Evolutionary conservation across 92 coral and sea anemone genomes (phyloP).

Genomic region (Micromussa lordhowensis): DNA sequence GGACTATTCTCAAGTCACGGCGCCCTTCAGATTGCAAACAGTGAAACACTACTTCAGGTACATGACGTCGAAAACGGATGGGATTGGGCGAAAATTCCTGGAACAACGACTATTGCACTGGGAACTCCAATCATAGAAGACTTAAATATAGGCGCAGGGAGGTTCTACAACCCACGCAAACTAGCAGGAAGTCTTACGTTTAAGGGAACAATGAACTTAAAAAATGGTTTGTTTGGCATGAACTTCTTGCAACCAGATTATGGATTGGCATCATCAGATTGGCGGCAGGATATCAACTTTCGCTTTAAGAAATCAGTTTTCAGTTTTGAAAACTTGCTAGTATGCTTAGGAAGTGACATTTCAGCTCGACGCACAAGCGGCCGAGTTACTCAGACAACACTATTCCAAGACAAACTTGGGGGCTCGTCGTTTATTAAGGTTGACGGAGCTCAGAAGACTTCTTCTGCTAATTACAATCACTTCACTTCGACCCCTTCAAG

Average conservation of each 20-base stretch:
- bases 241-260: slow-evolving; percentile 60
- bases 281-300: slow-evolving; percentile 35
- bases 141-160: neutral
- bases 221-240: slow-evolving; percentile 82
- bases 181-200: slow-evolving; percentile 75
- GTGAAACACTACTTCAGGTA: slow-evolving; percentile 48
- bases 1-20: slow-evolving; percentile 81
- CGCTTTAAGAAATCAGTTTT: slow-evolving; percentile 75
- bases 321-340: slow-evolving; percentile 66
- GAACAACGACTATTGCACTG: slow-evolving; percentile 65
- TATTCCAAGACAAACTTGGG: slow-evolving; percentile 73
- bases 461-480: neutral
- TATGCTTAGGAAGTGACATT: slow-evolving; percentile 77
- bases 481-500: neutral
- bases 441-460: slow-evolving; percentile 43
- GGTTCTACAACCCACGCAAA: slow-evolving; percentile 57
- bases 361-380: slow-evolving; percentile 6
- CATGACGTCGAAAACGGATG: slow-evolving; percentile 78
- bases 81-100: slow-evolving; percentile 89
- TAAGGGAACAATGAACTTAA: slow-evolving; percentile 37
- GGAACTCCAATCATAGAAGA: slow-evolving; percentile 4
- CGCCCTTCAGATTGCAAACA: slow-evolving; percentile 71
- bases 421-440: slow-evolving; percentile 35
- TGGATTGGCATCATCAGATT: neutral
- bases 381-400: slow-evolving; percentile 62